Percentiles rank a stretch among this genome's conserved stretches.
Evolutionary conservation across 2,113 vertebrate genomes (phyloP).

Genomic region (Malaclemys terrapin): DNA sequence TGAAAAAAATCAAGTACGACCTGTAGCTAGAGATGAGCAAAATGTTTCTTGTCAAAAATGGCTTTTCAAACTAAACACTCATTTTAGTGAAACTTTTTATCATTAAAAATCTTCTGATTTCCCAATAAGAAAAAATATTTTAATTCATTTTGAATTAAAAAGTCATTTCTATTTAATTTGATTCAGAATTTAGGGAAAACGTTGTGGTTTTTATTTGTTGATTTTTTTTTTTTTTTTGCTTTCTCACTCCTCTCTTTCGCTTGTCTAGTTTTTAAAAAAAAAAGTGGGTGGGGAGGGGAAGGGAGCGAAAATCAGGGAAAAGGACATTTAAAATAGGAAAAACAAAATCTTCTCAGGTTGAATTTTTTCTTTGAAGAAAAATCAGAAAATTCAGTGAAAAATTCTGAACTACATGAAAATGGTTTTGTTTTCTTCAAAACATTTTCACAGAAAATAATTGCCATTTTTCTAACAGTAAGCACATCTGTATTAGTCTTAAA

Average conservation of each 20-base stretch:
- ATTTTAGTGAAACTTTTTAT: constrained; percentile 55
- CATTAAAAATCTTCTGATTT: constrained; percentile 46
- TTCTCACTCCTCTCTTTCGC: constrained; percentile 9
- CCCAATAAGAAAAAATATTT: constrained; percentile 49
- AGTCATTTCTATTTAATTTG: constrained; percentile 58
- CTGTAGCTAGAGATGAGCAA: constrained; percentile 38
- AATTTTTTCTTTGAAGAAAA: constrained; percentile 38
- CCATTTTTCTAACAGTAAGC: neutral
- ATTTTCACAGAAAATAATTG: constrained; percentile 14
- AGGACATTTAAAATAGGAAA: constrained; percentile 49
- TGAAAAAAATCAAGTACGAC: constrained; percentile 20
- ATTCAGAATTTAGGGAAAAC: constrained; percentile 23
- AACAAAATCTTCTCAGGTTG: constrained; percentile 20
- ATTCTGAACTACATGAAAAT: neutral
- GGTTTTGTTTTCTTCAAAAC: neutral
- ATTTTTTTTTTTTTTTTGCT: neutral
- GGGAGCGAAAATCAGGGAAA: neutral
- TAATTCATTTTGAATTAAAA: constrained; percentile 62
- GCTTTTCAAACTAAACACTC: constrained; percentile 55
- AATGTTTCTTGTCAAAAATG: constrained; percentile 63
- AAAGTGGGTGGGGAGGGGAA: neutral
- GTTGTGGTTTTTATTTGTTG: constrained; percentile 38
- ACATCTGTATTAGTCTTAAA: neutral
- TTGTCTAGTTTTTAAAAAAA: neutral
- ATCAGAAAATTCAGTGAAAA: constrained; percentile 17